Conservation (phyloP, 2,888 invertebrate genomes). For the Patella ulyssiponensis region DNA sequence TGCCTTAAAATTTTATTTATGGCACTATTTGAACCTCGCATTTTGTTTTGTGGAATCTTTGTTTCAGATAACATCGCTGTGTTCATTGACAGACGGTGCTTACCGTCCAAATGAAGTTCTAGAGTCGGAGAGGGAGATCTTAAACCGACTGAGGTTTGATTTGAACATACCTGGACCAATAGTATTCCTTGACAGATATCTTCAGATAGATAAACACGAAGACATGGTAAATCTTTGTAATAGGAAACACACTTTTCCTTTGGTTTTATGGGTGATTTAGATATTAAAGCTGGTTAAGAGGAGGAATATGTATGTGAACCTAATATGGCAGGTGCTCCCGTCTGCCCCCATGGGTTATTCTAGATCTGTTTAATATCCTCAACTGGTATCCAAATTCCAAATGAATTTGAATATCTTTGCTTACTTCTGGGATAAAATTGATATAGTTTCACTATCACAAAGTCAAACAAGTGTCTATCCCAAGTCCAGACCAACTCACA, state of each 20-base stretch:
- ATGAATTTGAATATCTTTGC: too few species aligned
- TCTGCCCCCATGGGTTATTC: not conserved
- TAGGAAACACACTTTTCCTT: not conserved
- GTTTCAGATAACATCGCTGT: slow-evolving; percentile 50
- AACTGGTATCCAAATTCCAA: too few species aligned
- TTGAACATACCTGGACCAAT: slow-evolving; percentile 52
- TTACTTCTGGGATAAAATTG: too few species aligned
- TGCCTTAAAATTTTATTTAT: too few species aligned
- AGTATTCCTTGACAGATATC: slow-evolving; percentile 56
- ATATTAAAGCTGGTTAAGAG: not conserved
- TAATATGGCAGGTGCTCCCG: not conserved
- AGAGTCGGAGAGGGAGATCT: slow-evolving; percentile 50
- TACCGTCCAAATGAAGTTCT: slow-evolving; percentile 53
- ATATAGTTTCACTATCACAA: too few species aligned
- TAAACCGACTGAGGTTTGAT: slow-evolving; percentile 52
- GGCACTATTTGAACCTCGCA: too few species aligned
- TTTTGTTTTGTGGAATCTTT: too few species aligned
- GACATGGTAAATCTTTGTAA: slow-evolving; percentile 35
- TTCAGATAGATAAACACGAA: slow-evolving; percentile 43
- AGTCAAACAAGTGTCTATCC: too few species aligned
- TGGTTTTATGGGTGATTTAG: not conserved
- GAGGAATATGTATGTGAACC: not conserved
- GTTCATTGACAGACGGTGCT: slow-evolving; percentile 61
- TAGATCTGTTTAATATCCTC: not conserved
- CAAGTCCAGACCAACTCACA: too few species aligned